phyloP scores from a whole-genome alignment of 1,140 invertebrate species.

The Drosophila insularis region DNA sequence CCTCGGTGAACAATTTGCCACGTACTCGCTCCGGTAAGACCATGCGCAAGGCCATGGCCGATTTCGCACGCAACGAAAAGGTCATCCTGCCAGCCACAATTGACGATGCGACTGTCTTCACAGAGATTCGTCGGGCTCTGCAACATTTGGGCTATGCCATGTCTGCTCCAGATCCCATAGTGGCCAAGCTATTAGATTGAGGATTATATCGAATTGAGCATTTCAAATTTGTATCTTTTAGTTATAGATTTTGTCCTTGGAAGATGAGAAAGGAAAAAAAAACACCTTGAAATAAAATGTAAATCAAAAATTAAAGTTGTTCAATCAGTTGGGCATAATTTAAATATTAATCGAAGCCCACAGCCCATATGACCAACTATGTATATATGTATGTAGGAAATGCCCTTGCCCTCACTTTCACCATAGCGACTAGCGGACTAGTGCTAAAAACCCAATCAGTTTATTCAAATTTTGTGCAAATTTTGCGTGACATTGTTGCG shows the following conservation, averaged over 20 bases:
- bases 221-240: not conserved
- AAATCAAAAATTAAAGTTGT: conserved; percentile 25
- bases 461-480: conserved; percentile 80
- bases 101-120: conserved; percentile 93
- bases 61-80: conserved; percentile 90
- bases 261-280: conserved; percentile 9
- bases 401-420: conserved; percentile 15
- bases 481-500: conserved; percentile 58
- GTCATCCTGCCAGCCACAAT: conserved; percentile 93
- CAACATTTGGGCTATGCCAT: conserved; percentile 90
- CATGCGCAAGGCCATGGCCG: conserved; percentile 92
- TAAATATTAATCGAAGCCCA: conserved; percentile 64
- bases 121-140: conserved; percentile 86
- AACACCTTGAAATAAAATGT: conserved; percentile 32
- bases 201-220: not conserved
- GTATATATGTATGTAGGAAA: conserved; percentile 11
- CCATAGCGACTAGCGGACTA: conserved; percentile 36
- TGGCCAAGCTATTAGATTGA: conserved; percentile 65
- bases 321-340: conserved; percentile 51
- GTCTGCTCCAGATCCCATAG: conserved; percentile 86
- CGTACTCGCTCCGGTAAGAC: conserved; percentile 91
- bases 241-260: conserved; percentile 25
- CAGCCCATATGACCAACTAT: conserved; percentile 13
- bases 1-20: conserved; percentile 90
- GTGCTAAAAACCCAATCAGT: conserved; percentile 65